Evolutionary conservation across 2,888 invertebrate species (phyloP).

Genomic region (Agonum fuliginosum): DNA sequence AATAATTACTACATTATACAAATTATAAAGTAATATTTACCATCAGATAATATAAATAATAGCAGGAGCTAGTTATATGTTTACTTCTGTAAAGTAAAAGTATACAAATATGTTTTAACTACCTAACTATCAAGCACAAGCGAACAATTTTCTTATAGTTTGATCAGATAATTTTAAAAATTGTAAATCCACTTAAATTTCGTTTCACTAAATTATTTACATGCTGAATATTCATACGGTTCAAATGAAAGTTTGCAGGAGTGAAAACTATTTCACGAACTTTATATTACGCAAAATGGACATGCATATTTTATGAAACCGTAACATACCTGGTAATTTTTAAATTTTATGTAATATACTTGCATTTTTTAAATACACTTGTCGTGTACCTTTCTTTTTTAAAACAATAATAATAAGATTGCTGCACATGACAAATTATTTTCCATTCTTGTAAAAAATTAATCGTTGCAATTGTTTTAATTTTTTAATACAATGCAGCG

Average conservation of each 20-base stretch:
- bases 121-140: neutral
- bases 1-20: too few relatives aligned
- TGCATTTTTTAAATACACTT: too few relatives aligned
- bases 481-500: too few relatives aligned
- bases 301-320: slow-evolving; percentile 16
- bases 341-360: slow-evolving; percentile 12
- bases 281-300: slow-evolving; percentile 12
- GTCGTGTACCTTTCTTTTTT: too few relatives aligned
- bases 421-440: too few relatives aligned
- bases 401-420: too few relatives aligned
- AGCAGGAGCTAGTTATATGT: neutral
- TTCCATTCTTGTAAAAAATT: too few relatives aligned
- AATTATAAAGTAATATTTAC: neutral
- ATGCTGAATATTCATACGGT: slow-evolving; percentile 29
- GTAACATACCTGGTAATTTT: neutral
- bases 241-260: slow-evolving; percentile 26
- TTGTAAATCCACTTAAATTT: slow-evolving; percentile 11
- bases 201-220: slow-evolving; percentile 9
- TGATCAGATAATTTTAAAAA: slow-evolving; percentile 12
- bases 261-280: slow-evolving; percentile 29
- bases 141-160: slow-evolving; percentile 4
- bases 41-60: neutral
- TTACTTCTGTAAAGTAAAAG: slow-evolving; percentile 22
- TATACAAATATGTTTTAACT: slow-evolving; percentile 15
- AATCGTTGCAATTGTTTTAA: too few relatives aligned